phyloP scores from a whole-genome alignment of 2,113 vertebrate species.

The Saimiri boliviensis region DNA sequence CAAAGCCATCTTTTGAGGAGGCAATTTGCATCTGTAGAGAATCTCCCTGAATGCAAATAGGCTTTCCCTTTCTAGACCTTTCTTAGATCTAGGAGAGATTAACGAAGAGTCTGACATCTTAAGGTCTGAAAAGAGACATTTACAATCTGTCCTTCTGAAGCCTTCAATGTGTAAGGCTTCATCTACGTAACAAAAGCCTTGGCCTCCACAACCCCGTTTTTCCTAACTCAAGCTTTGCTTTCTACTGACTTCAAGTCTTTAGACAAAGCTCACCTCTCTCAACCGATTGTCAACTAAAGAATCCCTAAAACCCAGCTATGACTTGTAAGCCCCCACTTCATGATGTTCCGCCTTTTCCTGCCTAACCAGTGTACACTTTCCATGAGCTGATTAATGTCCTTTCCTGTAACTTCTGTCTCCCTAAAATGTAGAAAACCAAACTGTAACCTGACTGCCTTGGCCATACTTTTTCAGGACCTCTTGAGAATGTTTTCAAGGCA shows the following conservation, averaged over 20 bases:
- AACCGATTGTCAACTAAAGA: not conserved
- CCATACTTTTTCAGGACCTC: not conserved
- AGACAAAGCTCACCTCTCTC: not conserved
- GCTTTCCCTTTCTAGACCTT: not conserved
- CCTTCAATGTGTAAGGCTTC: not conserved
- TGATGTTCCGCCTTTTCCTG: not conserved
- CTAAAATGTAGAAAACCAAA: not conserved
- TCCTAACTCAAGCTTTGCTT: not conserved
- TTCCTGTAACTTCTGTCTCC: not conserved
- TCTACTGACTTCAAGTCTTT: not conserved
- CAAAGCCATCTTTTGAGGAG: not conserved
- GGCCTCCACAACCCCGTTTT: not conserved
- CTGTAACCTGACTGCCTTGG: not conserved
- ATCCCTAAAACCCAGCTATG: not conserved
- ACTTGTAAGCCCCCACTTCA: not conserved
- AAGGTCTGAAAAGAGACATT: not conserved
- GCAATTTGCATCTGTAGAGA: not conserved
- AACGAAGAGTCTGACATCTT: not conserved
- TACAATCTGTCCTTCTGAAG: not conserved
- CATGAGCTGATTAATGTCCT: not conserved
- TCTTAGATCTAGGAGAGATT: not conserved
- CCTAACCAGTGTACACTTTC: not conserved
- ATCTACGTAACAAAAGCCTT: not conserved
- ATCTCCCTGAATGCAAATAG: not conserved
- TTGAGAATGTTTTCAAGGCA: not conserved